Evolutionary conservation across 2,113 vertebrate species (phyloP), one percentile per base, ranked within the genome.

Genomic region (Accipiter cooperii): DNA sequence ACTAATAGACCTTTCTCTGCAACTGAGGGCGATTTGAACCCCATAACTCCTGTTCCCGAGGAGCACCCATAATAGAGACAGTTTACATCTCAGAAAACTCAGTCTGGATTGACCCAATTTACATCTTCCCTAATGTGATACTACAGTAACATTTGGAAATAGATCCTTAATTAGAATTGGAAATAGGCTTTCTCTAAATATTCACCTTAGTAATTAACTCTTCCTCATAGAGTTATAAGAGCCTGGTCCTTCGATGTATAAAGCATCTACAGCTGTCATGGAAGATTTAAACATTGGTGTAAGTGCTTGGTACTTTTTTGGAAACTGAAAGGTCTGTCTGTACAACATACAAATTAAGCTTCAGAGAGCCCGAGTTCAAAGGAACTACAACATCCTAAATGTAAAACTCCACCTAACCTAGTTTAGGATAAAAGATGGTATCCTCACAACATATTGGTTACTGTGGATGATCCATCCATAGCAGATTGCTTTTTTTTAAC

Each of bases 131-230:
- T 88, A 61, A 47, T 0, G 0, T 52, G 54, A 44, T 60, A 52
- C 12, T 51, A 65, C 25, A 66, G 55, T 80, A 93, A 66, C 33
- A 47, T 81, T 69, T 85, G 61, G n/a, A 88, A 93, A 44, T 51
- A 84, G 19, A 17, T 51, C n/a, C 42, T 58, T 84, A 65, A 74
- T 28, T 14, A 84, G 60, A 75, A 63, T 33, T 89, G 42, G 51
- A 89, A 91, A 93, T 73, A 73, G 17, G 20, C 36, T 95, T 94
- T 90, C 44, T 86, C 57, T 92, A 79, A 93, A 79, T 86, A 73
- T 17, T 85, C 65, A 75, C 47, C 65, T 79, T 75, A 44, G 9
- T 83, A 76, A 93, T 85, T 61, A 89, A 36, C 21, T 84, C 26
- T 54, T 90, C n/a, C 47, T 91, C 17, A 28, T n/a, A 65, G 40